A percentile compares a stretch with the other conserved stretches of the same genome.
Evolutionary conservation across 2,113 vertebrate genomes (phyloP).

Genomic region (Atlantisia rogersi): DNA sequence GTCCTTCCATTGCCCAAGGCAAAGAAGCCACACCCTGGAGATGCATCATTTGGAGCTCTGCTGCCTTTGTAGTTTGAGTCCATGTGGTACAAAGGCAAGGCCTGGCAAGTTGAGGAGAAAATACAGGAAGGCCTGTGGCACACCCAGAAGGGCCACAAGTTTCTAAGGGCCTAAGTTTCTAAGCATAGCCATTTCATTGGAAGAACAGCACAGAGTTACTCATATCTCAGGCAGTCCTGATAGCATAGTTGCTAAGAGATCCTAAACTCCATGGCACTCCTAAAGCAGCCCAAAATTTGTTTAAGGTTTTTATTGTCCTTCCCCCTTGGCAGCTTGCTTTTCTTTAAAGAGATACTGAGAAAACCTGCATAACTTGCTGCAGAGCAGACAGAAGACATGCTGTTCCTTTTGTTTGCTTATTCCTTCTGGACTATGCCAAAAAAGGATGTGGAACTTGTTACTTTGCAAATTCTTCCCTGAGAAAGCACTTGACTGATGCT

Average conservation of each 20-base stretch:
- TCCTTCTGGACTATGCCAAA: background rate
- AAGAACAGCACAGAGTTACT: background rate
- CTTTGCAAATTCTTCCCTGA: slow-evolving; percentile 9
- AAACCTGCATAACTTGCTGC: background rate
- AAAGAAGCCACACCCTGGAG: background rate
- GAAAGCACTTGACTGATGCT: background rate
- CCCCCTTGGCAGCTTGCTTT: background rate
- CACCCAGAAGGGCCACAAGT: background rate
- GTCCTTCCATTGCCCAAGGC: background rate
- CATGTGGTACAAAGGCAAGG: background rate
- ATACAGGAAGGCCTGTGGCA: background rate
- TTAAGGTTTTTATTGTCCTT: background rate
- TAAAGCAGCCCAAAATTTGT: background rate
- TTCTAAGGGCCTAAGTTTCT: background rate
- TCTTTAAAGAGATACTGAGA: background rate
- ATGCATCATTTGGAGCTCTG: background rate
- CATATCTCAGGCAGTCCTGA: background rate
- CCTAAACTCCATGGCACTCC: background rate
- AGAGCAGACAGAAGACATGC: background rate
- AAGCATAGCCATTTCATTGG: background rate
- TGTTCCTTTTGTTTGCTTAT: slow-evolving; percentile 4
- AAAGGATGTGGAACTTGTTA: background rate
- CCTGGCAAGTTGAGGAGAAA: background rate
- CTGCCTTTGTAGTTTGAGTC: background rate
- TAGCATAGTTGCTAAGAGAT: background rate